Evolutionary conservation across 2,797 vertebrate genomes (phyloP).

Genomic region (Chaunax sp.): DNA sequence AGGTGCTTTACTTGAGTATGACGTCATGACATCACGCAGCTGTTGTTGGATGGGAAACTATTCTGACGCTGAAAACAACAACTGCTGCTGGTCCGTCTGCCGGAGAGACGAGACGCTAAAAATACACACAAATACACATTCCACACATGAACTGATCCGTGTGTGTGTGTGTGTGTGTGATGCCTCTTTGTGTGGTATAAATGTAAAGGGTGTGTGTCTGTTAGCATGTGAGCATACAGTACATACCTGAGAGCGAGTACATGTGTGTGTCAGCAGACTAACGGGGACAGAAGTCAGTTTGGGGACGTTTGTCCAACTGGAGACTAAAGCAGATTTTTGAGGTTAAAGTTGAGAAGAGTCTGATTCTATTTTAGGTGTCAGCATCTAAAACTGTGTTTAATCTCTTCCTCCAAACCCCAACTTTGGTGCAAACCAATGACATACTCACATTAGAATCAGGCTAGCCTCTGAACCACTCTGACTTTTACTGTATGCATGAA

Average conservation of each 20-base stretch:
- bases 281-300: no score
- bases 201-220: constrained; percentile 1
- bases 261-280: background rate
- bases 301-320: no score
- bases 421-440: no score
- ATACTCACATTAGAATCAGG: no score
- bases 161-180: constrained; percentile 15
- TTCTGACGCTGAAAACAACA: constrained; percentile 60
- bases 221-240: no score
- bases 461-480: no score
- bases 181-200: background rate
- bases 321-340: no score
- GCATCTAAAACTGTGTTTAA: no score
- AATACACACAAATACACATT: constrained; percentile 56
- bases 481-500: no score
- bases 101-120: constrained; percentile 30
- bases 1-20: background rate
- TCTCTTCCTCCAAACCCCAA: no score
- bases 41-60: constrained; percentile 66
- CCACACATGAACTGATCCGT: constrained; percentile 6
- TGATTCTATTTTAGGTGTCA: no score
- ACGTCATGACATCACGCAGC: constrained; percentile 35
- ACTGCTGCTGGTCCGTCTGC: constrained; percentile 61
- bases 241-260: constrained; percentile 10
- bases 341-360: no score